Evolutionary conservation across 2,888 invertebrate species (phyloP).

Genomic region (Tipula vernalis): DNA sequence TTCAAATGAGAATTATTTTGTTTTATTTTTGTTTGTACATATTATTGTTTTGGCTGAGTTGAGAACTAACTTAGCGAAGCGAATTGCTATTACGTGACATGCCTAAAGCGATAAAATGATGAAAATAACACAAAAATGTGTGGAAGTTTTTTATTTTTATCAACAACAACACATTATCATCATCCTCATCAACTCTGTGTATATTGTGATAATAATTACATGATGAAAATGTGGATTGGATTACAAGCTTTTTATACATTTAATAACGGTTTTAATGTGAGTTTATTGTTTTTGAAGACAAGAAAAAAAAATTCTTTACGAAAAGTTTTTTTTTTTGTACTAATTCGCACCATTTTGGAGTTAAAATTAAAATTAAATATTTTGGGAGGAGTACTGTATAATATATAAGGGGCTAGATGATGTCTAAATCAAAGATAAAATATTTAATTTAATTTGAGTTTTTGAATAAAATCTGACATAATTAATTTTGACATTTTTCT

Average conservation of each 20-base stretch:
- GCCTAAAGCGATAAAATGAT: conserved; percentile 7
- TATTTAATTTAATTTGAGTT: not conserved
- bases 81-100: conserved; percentile 10
- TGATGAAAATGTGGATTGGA: not conserved
- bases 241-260: not conserved
- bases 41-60: conserved; percentile 1
- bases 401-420: not conserved
- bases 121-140: conserved; percentile 6
- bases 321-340: not conserved
- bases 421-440: not conserved
- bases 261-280: not conserved
- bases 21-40: not conserved
- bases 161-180: not conserved
- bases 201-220: not conserved
- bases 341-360: not conserved
- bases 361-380: not conserved
- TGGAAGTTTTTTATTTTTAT: not conserved
- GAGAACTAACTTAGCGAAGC: not conserved
- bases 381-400: not conserved
- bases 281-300: not conserved
- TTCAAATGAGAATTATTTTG: not conserved
- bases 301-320: not conserved
- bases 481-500: not conserved
- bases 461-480: not conserved
- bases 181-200: not conserved